phyloP scores from a whole-genome alignment of 1,140 invertebrate species.

The Eumeta japonica region DNA sequence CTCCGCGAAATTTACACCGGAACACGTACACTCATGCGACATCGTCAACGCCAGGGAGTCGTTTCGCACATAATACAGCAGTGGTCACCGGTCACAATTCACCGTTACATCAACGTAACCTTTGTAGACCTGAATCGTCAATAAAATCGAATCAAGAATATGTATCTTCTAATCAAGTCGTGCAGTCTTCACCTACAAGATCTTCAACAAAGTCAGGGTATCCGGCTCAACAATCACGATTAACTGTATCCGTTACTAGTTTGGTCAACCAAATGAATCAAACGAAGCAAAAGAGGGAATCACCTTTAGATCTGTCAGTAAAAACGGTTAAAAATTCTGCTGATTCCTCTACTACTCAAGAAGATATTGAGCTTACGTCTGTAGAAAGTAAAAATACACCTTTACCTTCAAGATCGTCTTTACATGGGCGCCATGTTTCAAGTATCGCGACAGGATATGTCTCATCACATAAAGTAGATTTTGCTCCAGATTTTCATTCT shows the following conservation, averaged over 20 bases:
- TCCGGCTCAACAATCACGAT: slow-evolving; percentile 41
- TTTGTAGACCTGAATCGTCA: slow-evolving; percentile 18
- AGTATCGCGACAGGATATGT: slow-evolving; percentile 24
- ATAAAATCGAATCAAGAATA: slow-evolving; percentile 42
- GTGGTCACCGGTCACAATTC: slow-evolving; percentile 26
- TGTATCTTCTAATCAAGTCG: slow-evolving; percentile 25
- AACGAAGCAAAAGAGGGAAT: slow-evolving; percentile 64
- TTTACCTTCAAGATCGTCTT: slow-evolving; percentile 29
- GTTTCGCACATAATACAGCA: slow-evolving; percentile 26
- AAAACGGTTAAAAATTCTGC: slow-evolving; percentile 83
- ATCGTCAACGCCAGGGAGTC: slow-evolving; percentile 35
- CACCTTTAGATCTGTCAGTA: slow-evolving; percentile 79
- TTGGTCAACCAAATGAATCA: slow-evolving; percentile 54
- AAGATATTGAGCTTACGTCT: slow-evolving; percentile 57
- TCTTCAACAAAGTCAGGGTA: slow-evolving; percentile 33
- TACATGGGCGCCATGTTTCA: slow-evolving; percentile 20
- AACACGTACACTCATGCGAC: slow-evolving; percentile 31
- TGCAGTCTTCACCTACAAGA: slow-evolving; percentile 37
- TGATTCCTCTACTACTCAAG: slow-evolving; percentile 78
- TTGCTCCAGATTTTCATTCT: slow-evolving; percentile 66
- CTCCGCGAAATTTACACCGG: slow-evolving; percentile 11
- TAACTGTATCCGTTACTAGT: slow-evolving; percentile 52
- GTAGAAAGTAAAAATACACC: slow-evolving; percentile 38
- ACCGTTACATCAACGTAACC: slow-evolving; percentile 10
- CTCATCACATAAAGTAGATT: slow-evolving; percentile 68